Base-by-base conservation (phyloP, 2,113 vertebrate species). In the Brachypteracias leptosomus region DNA sequence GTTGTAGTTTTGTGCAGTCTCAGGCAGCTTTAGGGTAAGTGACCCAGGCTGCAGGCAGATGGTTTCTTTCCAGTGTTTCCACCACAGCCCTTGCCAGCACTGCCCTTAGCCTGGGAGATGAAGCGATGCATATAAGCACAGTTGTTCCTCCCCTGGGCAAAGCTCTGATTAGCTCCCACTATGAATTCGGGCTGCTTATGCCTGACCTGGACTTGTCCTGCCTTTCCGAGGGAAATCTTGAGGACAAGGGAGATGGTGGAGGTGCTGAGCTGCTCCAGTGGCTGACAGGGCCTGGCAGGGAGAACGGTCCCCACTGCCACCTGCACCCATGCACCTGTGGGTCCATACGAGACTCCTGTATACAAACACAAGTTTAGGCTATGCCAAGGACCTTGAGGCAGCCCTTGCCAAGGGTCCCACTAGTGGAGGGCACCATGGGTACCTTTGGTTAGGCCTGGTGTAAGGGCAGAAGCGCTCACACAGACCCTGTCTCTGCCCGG, bases 311-410 rank as follows among this genome's bases (percentile, higher is more conserved):
- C 7, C 6, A 2, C 33, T 26, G 33, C 58, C 2, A 4, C 42
- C 28, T 52, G 26, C 26, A 18, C 42, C 42, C 10, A 2, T 1
- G 0, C 9, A 21, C 12, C 33, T 33, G 42, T 0, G 1, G 31
- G 28, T 35, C 73, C 29, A 42, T 3, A 13, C 25, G 36, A 58
- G 25, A 21, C 17, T 16, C 9, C 19, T 36, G 16, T 3, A 1
- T 51, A 19, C 44, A 13, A 20, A 20, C 6, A 12, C 13, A 2
- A 6, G 11, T n/a, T 15, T 7, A 55, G 47, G 74, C 75, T 26
- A 19, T 51, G 65, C 81, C 1, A 5, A 35, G 38, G 52, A 49
- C 38, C 29, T 62, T 2, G 5, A n/a, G 46, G 62, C 46, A 51
- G 62, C 73, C 29, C 29, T 29, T 76, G 58, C 46, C 38, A 3